Evolutionary conservation across 2,797 vertebrate genomes (phyloP), one percentile per base, ranked within the genome.

Genomic region (Cuculus canorus): DNA sequence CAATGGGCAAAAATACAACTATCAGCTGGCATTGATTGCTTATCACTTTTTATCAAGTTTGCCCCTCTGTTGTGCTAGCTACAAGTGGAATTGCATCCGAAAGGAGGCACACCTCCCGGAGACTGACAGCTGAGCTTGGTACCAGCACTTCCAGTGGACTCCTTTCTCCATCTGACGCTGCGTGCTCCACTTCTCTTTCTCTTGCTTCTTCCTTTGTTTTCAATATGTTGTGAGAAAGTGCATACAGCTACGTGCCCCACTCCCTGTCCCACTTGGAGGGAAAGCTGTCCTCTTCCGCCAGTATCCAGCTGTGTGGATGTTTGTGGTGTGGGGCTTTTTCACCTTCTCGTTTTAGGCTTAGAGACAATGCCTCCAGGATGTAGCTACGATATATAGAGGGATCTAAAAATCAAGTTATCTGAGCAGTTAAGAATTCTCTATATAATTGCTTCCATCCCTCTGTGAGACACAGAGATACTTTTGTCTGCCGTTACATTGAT

Each of bases 221-320:
- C 17, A 53, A 19, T 9, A 0, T 13, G 9, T 28, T 30, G 27
- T 27, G 13, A n/a, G 17, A 83, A 24, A 5, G 8, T 41, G n/a
- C 23, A 8, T 1, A 2, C 39, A 79, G 66, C 33, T 27, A 33
- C 1, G 0, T 41, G n/a, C 41, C 9, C 56, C n/a, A 0, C 23
- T 54, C 50, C 17, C 33, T 33, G 32, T 37, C 59, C 68, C 1
- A 1, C 45, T 87, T 7, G 5, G 60, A 79, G 16, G 30, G 41
- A 61, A 72, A 72, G 22, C 9, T 17, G 4, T 23, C 32, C 52
- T 76, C 4, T 48, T 52, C 71, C 73, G 56, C 43, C 16, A 33
- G 23, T 13, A 28, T 25, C 76, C 83, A 77, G 32, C 18, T 43
- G 4, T 11, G 45, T 39, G 65, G 35, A 15, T 8, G 5, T 41